A percentile compares a stretch with the other conserved stretches of the same genome.
phyloP scores from a whole-genome alignment of 1,140 invertebrate species.

The Notospermus geniculatus region DNA sequence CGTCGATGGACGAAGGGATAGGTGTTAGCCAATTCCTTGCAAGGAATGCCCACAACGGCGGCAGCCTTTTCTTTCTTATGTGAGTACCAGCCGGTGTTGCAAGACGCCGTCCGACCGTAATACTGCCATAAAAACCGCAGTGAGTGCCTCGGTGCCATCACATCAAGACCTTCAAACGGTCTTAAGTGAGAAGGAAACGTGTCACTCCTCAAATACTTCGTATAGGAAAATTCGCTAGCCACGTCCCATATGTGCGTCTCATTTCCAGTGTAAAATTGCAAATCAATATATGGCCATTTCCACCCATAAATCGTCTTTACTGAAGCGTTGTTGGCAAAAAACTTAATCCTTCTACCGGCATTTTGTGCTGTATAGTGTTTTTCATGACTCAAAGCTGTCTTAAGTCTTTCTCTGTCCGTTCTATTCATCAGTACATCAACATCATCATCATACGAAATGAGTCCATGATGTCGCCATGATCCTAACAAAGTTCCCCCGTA shows the following conservation, averaged over 20 bases:
- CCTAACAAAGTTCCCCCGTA: conserved; percentile 25
- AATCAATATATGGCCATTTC: conserved; percentile 3
- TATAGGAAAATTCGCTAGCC: background rate
- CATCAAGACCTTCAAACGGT: background rate
- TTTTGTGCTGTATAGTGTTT: no score
- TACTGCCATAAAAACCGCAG: background rate
- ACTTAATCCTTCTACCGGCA: no score
- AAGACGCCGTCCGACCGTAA: background rate
- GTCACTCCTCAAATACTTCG: background rate
- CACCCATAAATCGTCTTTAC: background rate
- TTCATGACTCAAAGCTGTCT: no score
- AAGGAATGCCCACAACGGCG: background rate
- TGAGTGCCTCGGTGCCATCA: background rate
- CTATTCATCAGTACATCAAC: conserved; percentile 19
- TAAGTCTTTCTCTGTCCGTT: no score
- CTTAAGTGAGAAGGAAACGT: background rate
- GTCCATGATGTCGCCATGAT: conserved; percentile 23
- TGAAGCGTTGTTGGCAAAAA: no score
- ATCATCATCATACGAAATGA: conserved; percentile 31
- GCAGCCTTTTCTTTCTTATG: background rate
- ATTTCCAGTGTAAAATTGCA: conserved; percentile 2
- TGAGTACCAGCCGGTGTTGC: background rate
- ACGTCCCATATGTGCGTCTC: conserved; percentile 4
- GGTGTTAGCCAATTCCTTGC: background rate
- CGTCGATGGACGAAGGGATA: conserved; percentile 6